phyloP scores from a whole-genome alignment of 2,888 invertebrate genomes.

The Agriotes lineatus region DNA sequence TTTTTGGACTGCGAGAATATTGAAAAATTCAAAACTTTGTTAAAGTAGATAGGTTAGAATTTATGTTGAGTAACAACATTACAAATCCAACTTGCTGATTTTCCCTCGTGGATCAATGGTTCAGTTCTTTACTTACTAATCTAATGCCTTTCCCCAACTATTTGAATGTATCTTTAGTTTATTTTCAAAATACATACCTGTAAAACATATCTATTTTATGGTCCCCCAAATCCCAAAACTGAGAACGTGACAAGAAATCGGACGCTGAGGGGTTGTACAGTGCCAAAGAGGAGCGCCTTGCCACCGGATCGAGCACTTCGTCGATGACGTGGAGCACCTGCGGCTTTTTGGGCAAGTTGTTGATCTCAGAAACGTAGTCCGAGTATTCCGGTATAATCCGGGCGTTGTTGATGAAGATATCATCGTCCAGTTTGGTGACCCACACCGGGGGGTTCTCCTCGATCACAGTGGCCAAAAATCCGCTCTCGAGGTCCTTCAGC shows the following conservation, averaged over 20 bases:
- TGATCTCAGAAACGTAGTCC: constrained; percentile 53
- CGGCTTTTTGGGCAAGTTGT: constrained; percentile 51
- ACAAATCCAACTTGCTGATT: too few species aligned
- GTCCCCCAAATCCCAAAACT: constrained; percentile 47
- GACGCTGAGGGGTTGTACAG: constrained; percentile 76
- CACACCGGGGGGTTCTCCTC: constrained; percentile 88
- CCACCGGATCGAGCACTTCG: constrained; percentile 83
- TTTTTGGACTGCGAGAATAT: too few species aligned
- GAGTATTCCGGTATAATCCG: constrained; percentile 74
- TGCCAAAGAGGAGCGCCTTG: constrained; percentile 68
- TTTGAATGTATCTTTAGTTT: too few species aligned
- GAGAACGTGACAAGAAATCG: constrained; percentile 78
- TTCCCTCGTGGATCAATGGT: too few species aligned
- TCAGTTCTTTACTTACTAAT: too few species aligned
- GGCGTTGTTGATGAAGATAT: constrained; percentile 87
- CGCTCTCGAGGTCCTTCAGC: constrained; percentile 69
- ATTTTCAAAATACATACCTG: too few species aligned
- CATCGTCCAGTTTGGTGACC: constrained; percentile 77
- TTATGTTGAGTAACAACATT: too few species aligned
- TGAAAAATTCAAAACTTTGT: too few species aligned
- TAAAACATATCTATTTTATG: constrained; percentile 43
- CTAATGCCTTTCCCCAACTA: too few species aligned
- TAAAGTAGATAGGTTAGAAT: too few species aligned
- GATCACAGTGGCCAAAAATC: constrained; percentile 70
- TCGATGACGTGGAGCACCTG: constrained; percentile 85